Percentiles rank a stretch among this genome's conserved stretches.
Conservation (phyloP, 2,797 vertebrate species). For the Darevskia nairensis region DNA sequence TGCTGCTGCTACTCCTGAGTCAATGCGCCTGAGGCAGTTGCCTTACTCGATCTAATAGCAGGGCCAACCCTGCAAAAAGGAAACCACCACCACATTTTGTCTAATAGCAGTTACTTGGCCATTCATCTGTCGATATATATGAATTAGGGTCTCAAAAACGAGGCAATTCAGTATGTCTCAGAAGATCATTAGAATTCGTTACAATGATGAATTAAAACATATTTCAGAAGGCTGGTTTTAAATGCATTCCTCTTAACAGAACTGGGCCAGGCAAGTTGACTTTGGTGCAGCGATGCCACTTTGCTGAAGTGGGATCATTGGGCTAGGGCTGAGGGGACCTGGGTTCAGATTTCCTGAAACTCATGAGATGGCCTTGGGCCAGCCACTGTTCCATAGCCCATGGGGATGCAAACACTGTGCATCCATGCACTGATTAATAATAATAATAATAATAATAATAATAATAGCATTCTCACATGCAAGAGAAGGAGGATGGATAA, state of each 20-base stretch:
- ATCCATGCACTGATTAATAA: too few relatives aligned
- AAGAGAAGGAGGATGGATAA: too few relatives aligned
- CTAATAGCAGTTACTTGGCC: not conserved
- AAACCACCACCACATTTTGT: not conserved
- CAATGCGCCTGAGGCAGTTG: too few relatives aligned
- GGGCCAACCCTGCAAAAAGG: not conserved
- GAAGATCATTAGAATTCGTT: accelerated
- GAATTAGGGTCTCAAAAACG: not conserved
- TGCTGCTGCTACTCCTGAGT: too few relatives aligned
- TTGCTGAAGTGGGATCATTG: accelerated
- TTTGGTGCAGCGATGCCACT: not conserved
- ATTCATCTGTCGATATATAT: not conserved
- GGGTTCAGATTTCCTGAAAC: too few relatives aligned
- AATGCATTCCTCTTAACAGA: too few relatives aligned
- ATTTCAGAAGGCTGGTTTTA: not conserved
- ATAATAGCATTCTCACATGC: too few relatives aligned
- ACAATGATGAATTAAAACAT: accelerated
- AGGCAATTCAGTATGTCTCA: not conserved
- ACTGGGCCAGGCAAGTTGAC: not conserved
- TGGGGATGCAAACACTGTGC: too few relatives aligned
- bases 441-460: too few relatives aligned
- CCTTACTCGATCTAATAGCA: too few relatives aligned
- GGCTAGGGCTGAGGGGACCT: too few relatives aligned
- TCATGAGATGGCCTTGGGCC: not conserved
- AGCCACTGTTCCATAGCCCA: too few relatives aligned